phyloP scores from a whole-genome alignment of 2,797 vertebrate species.

The Petrocephalus sullivani region DNA sequence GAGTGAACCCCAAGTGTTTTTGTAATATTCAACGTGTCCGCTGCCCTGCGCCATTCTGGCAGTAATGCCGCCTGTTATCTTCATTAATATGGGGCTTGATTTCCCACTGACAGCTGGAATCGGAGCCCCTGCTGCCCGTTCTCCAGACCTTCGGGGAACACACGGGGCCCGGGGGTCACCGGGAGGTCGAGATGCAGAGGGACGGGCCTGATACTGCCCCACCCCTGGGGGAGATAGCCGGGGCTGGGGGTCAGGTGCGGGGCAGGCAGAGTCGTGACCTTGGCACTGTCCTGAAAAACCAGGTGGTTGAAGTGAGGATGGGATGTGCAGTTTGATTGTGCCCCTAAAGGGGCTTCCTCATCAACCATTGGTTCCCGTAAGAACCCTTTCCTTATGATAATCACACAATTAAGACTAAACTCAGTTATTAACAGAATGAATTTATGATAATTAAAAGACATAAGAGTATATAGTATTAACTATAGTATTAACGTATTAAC shows the following conservation, averaged over 20 bases:
- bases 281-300: neutral
- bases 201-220: too few relatives aligned
- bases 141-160: neutral
- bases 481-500: neutral
- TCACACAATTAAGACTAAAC: neutral
- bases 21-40: neutral
- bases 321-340: neutral
- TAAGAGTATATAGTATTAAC: neutral
- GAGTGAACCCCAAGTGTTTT: neutral
- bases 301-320: neutral
- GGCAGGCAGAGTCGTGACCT: neutral
- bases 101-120: constrained; percentile 8
- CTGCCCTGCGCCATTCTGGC: neutral
- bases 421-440: neutral
- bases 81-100: neutral
- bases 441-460: neutral
- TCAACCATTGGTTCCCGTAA: neutral
- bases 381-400: neutral
- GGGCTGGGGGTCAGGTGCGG: neutral
- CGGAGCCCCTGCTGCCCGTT: neutral
- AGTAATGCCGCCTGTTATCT: neutral
- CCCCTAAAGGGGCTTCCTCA: neutral
- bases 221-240: too few relatives aligned
- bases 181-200: neutral
- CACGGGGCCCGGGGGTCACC: neutral